phyloP scores from a whole-genome alignment of 2,797 vertebrate genomes.

The Bryconaethiops microstoma region DNA sequence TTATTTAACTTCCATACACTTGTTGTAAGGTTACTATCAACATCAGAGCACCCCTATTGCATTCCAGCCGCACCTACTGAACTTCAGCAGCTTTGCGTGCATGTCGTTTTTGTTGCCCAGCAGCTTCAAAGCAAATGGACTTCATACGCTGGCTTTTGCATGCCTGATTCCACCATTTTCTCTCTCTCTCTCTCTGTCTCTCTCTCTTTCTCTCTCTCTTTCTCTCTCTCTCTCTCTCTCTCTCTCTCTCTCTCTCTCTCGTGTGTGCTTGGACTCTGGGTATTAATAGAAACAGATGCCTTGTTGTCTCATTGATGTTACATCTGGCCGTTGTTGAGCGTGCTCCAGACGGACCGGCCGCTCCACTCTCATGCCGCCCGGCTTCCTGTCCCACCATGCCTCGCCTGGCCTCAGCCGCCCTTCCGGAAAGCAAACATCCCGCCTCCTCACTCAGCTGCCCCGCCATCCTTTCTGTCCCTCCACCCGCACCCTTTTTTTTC shows the following conservation, averaged over 20 bases:
- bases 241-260: not conserved
- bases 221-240: too few relatives aligned
- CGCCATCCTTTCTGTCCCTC: slow-evolving; percentile 28
- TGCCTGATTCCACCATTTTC: slow-evolving; percentile 28
- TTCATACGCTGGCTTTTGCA: slow-evolving; percentile 46
- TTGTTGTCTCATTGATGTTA: slow-evolving; percentile 57
- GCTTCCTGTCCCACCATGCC: slow-evolving; percentile 43
- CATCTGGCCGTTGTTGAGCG: slow-evolving; percentile 63
- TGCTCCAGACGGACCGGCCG: slow-evolving; percentile 44
- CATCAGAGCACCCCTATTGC: not conserved
- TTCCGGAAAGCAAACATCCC: slow-evolving; percentile 42
- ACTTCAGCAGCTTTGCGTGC: slow-evolving; percentile 42
- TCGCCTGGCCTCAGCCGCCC: slow-evolving; percentile 17
- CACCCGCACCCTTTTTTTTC: slow-evolving; percentile 1
- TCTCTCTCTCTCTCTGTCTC: slow-evolving; percentile 3
- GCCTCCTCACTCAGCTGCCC: not conserved
- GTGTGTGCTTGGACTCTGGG: slow-evolving; percentile 24
- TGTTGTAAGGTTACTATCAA: not conserved
- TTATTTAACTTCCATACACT: not conserved
- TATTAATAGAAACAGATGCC: slow-evolving; percentile 68
- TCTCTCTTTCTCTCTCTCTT: not conserved
- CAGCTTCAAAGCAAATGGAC: slow-evolving; percentile 51
- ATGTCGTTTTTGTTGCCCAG: slow-evolving; percentile 31
- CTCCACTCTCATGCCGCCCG: not conserved
- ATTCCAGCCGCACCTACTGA: slow-evolving; percentile 27